Base-by-base conservation (phyloP, 2,797 vertebrate genomes). In the Taenioides sp. region DNA sequence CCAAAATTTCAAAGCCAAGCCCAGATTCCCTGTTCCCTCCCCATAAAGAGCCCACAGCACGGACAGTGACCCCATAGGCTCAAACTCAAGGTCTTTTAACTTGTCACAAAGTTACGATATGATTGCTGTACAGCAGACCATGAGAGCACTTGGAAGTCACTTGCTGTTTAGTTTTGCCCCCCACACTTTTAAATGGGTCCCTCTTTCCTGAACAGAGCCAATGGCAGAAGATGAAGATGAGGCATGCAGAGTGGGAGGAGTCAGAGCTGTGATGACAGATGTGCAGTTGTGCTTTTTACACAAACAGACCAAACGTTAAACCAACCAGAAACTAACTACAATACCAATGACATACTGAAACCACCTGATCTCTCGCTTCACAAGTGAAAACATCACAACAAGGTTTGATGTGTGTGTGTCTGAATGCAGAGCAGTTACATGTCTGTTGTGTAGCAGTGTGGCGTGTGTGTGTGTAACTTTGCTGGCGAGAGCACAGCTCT, bases 211-310 rank as follows among this genome's bases (percentile, higher is more conserved):
- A 82, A 87, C 74, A 81, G 76, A 87, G 79, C 84, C 83, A 79
- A 80, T 80, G 84, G 71, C 79, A 80, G 80, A 84, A 71, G 55
- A 67, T 79, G 7, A 80, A 86, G 81, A 77, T 78, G 84, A 87
- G 73, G 72, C 90, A 88, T 89, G 92, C 89, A 86, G 73, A 50
- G 71, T 37, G 37, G 64, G 28, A 47, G 70, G 65, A 25, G 69
- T 71, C 23, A 14, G 78, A 57, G 66, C 52, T 58, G 23, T 61
- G 63, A 82, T 80, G 84, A 77, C 71, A 52, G 80, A 88, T 69
- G 70, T 60, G 23, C 22, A 75, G 76, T 91, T 89, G 87, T 92
- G 90, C 90, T 91, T 92, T 66, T 87, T 90, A 89, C 83, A 86
- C 82, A 89, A 87, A 89, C 80, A 86, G 80, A 91, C 76, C 80